These are phyloP conservation scores for Chiridota heheva DNA, from an alignment of 35 echinoderm and acorn worm genomes.

Conservation along the genomic window DNA sequence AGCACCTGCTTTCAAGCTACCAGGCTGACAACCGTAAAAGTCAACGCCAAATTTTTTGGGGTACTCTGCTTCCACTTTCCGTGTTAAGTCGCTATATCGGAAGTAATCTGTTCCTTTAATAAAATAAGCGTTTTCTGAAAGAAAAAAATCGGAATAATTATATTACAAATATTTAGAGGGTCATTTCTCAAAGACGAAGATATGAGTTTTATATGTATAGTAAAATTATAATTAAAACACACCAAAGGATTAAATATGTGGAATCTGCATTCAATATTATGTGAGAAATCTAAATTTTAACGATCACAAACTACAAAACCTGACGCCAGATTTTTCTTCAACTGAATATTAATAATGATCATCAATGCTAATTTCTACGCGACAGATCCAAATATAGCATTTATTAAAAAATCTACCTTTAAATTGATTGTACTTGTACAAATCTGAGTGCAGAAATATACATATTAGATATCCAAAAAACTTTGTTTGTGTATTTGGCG, in stretches of 20 bases:
- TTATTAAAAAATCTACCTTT: no score
- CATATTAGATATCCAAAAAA: no score
- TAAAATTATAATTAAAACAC: not conserved
- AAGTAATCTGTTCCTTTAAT: constrained; percentile 74
- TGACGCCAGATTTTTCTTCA: no score
- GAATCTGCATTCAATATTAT: not conserved
- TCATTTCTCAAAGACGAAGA: not conserved
- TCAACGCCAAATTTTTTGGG: constrained; percentile 72
- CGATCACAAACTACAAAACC: not conserved
- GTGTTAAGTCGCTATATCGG: constrained; percentile 62
- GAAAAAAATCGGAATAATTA: not conserved
- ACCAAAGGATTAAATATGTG: not conserved
- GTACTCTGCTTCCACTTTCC: constrained; percentile 45
- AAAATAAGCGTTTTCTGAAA: constrained; percentile 50
- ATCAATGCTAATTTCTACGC: no score
- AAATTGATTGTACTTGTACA: no score
- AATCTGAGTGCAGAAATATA: no score
- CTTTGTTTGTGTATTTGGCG: no score
- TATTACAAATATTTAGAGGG: not conserved
- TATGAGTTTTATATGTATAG: not conserved
- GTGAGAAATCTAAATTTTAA: constrained; percentile 13
- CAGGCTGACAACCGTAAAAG: constrained; percentile 73
- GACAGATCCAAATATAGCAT: no score
- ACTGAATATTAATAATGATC: no score
- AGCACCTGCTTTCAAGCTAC: no score